A percentile compares a stretch with the other conserved stretches of the same genome.
phyloP scores from a whole-genome alignment of 2,888 invertebrate genomes.

The Allygus modestus region DNA sequence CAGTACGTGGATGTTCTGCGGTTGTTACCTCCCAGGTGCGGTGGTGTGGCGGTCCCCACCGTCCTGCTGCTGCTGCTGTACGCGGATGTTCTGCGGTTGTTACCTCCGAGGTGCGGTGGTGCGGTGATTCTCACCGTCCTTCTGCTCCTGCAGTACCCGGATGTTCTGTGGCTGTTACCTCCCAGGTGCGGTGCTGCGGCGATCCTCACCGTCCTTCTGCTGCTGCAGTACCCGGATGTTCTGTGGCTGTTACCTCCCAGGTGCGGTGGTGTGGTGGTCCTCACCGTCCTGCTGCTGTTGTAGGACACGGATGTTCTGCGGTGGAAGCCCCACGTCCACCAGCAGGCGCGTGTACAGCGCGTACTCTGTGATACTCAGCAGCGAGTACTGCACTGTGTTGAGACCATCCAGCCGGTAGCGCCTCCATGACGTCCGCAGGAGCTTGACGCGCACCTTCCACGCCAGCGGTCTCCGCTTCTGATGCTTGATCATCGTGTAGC shows the following conservation, averaged over 20 bases:
- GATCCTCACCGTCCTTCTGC: constrained; percentile 55
- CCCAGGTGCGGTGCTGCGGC: neutral
- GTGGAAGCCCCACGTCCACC: constrained; percentile 75
- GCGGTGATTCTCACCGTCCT: constrained; percentile 31
- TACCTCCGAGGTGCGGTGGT: neutral
- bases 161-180: constrained; percentile 64
- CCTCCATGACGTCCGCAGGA: constrained; percentile 72
- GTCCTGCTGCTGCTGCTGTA: constrained; percentile 67
- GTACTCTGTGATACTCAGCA: constrained; percentile 71
- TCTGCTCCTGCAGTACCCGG: constrained; percentile 61
- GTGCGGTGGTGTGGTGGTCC: constrained; percentile 31
- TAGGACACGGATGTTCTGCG: constrained; percentile 68
- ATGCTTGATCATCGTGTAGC: constrained; percentile 79
- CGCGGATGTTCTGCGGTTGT: constrained; percentile 69
- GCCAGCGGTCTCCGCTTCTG: constrained; percentile 71
- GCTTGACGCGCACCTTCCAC: constrained; percentile 71
- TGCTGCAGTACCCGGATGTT: constrained; percentile 66
- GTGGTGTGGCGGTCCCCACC: constrained; percentile 47
- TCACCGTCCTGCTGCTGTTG: constrained; percentile 67
- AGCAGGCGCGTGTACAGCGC: constrained; percentile 75
- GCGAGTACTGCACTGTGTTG: constrained; percentile 74
- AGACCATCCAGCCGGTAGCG: constrained; percentile 74
- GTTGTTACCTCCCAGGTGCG: constrained; percentile 16
- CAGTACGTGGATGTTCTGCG: neutral
- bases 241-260: constrained; percentile 47